Evolutionary conservation across 2,888 invertebrate species (phyloP).

Genomic region (Ellobium chinense): DNA sequence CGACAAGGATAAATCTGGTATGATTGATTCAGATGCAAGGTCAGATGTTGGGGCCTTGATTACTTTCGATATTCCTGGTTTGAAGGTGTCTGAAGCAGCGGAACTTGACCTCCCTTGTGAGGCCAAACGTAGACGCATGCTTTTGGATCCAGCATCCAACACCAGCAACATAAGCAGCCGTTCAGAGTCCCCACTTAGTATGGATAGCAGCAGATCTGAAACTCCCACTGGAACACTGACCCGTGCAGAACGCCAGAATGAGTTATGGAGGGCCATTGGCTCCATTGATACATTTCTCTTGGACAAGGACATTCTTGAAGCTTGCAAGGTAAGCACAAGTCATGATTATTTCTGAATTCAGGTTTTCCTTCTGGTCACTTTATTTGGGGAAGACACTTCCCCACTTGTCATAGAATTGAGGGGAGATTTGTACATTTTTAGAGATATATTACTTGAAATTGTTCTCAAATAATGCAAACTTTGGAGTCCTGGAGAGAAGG

Average conservation of each 20-base stretch:
- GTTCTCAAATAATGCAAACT: too few relatives aligned
- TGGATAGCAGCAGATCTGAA: constrained; percentile 42
- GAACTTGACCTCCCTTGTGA: neutral
- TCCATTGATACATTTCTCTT: constrained; percentile 96
- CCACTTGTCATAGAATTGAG: too few relatives aligned
- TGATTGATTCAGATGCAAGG: neutral
- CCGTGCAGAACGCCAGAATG: constrained; percentile 79
- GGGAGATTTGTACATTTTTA: too few relatives aligned
- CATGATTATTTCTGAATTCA: too few relatives aligned
- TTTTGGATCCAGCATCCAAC: constrained; percentile 56
- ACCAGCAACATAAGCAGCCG: constrained; percentile 63
- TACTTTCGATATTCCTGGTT: constrained; percentile 15
- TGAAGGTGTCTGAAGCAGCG: constrained; percentile 9
- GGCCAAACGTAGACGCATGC: constrained; percentile 59
- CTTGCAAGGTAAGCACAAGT: constrained; percentile 88
- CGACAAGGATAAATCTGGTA: neutral
- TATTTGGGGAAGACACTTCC: too few relatives aligned
- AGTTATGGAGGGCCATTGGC: constrained; percentile 94
- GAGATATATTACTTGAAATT: too few relatives aligned
- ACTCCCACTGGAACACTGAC: constrained; percentile 64
- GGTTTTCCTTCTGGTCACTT: too few relatives aligned
- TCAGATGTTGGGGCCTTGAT: constrained; percentile 14
- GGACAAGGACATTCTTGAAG: constrained; percentile 95
- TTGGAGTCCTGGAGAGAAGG: too few relatives aligned
- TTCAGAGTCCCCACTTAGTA: constrained; percentile 63